Conservation (phyloP, 2,888 invertebrate genomes). For the Nomada ferruginata region DNA sequence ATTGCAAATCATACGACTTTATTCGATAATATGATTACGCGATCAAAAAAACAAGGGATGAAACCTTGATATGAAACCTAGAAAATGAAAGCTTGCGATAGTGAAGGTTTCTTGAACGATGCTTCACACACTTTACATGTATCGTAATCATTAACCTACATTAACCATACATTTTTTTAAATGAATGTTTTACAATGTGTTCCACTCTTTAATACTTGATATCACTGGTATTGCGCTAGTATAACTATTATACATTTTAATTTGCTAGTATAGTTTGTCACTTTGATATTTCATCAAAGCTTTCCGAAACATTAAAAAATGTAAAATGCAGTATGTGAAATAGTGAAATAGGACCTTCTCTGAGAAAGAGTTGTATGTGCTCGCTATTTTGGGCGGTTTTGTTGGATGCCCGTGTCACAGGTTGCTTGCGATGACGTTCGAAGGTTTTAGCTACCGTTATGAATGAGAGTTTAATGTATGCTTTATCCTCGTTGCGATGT, state of each 20-base stretch:
- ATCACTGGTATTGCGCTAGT: too few species aligned
- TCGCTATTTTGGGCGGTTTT: slow-evolving; percentile 40
- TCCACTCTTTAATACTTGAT: too few species aligned
- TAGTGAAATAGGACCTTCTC: background rate
- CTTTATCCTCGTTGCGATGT: slow-evolving; percentile 71
- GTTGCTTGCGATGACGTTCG: slow-evolving; percentile 61
- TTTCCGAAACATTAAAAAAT: background rate
- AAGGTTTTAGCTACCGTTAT: slow-evolving; percentile 68
- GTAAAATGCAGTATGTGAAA: too few species aligned
- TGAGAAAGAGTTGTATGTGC: background rate
- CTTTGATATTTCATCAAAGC: background rate
- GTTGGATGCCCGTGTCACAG: slow-evolving; percentile 36
- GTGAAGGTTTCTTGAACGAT: background rate
- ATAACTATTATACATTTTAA: too few species aligned
- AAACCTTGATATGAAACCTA: too few species aligned
- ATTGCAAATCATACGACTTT: too few species aligned
- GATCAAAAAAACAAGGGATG: too few species aligned
- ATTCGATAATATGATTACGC: background rate
- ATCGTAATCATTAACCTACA: background rate
- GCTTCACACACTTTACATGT: background rate
- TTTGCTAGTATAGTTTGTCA: too few species aligned
- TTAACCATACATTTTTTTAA: background rate
- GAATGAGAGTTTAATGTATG: slow-evolving; percentile 72
- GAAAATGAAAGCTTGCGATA: background rate
- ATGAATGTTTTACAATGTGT: too few species aligned